Conservation (phyloP, 2,797 vertebrate species). For the Holocentrus rufus region DNA sequence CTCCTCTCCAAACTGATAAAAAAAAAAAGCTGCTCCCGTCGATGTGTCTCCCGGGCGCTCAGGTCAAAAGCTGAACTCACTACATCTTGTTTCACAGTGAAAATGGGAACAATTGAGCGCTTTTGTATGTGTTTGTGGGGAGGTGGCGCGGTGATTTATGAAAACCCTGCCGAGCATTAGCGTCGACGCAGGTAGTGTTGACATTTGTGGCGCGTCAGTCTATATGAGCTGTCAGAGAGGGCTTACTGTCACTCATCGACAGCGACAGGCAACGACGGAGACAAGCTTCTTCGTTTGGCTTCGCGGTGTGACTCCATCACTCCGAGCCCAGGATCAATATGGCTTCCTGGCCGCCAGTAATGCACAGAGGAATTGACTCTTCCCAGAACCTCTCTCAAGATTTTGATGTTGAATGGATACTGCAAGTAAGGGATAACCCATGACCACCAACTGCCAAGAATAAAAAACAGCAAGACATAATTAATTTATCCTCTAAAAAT, state of each 20-base stretch:
- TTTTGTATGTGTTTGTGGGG: constrained; percentile 14
- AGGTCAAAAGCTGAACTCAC: constrained; percentile 7
- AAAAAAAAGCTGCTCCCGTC: constrained; percentile 43
- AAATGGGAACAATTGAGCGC: constrained; percentile 6
- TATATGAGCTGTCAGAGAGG: constrained; percentile 32
- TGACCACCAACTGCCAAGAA: too few relatives aligned
- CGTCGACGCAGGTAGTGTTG: constrained; percentile 25
- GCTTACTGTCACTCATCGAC: constrained; percentile 46
- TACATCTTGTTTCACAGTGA: constrained; percentile 12
- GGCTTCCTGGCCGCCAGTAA: constrained; percentile 4
- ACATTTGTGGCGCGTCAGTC: constrained; percentile 23
- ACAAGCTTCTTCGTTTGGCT: constrained; percentile 37
- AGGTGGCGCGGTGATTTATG: constrained; percentile 13
- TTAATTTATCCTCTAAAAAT: too few relatives aligned
- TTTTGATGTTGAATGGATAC: too few relatives aligned
- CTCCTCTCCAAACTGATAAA: constrained; percentile 34
- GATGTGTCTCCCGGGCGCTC: constrained; percentile 26
- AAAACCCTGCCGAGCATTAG: constrained; percentile 9
- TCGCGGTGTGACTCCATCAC: constrained; percentile 42
- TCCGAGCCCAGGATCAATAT: constrained; percentile 24
- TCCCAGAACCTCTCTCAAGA: not conserved
- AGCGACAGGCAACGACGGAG: constrained; percentile 33
- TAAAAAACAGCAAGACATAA: too few relatives aligned
- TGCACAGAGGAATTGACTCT: not conserved
- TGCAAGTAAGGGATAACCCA: too few relatives aligned